phyloP scores from a whole-genome alignment of 2,113 vertebrate genomes.

The Anthoscopus minutus region DNA sequence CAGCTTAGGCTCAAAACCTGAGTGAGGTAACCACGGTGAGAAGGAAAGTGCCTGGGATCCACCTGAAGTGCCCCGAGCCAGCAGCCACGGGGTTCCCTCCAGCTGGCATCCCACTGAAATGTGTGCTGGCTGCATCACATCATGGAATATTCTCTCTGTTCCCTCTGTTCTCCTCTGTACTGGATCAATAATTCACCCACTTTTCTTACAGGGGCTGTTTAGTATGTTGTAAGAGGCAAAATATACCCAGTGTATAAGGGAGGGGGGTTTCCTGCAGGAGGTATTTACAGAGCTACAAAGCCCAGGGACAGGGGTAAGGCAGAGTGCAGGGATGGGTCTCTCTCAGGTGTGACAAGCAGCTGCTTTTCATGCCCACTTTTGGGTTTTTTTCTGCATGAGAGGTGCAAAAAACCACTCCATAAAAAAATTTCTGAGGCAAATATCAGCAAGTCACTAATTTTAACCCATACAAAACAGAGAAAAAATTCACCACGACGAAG shows the following conservation, averaged over 20 bases:
- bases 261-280: background rate
- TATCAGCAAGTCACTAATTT: background rate
- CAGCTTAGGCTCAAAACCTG: background rate
- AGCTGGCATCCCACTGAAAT: background rate
- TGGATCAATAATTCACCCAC: background rate
- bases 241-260: background rate
- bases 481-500: background rate
- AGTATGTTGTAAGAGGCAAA: background rate
- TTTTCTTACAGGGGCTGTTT: background rate
- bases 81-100: background rate
- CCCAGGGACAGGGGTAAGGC: background rate
- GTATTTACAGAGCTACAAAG: background rate
- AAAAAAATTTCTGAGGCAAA: background rate
- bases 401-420: background rate
- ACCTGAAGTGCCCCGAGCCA: background rate
- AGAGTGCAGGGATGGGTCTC: background rate
- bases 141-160: constrained; percentile 31
- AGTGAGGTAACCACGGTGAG: background rate
- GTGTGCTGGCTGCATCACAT: background rate
- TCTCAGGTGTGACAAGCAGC: background rate
- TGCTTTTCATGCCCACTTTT: background rate
- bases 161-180: background rate
- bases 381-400: background rate
- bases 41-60: background rate
- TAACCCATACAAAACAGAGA: background rate